Evolutionary conservation across 2,888 invertebrate species (phyloP).

Genomic region (Apodemia duryi): DNA sequence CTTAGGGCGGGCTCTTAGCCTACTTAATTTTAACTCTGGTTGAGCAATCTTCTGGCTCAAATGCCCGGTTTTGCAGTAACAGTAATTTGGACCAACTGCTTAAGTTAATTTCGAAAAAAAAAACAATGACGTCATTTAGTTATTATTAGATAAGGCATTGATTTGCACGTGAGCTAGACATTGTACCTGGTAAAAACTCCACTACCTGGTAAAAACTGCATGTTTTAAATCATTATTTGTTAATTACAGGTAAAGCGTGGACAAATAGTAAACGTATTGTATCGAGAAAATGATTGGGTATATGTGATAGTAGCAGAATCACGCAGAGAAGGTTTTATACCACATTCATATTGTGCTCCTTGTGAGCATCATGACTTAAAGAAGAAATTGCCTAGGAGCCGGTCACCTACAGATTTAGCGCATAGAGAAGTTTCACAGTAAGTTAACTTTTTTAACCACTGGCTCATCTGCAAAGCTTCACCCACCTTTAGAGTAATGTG

Average conservation of each 20-base stretch:
- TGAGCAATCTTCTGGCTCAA: too few relatives aligned
- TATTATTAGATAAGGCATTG: too few relatives aligned
- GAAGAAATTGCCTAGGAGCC: constrained; percentile 90
- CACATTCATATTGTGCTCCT: constrained; percentile 95
- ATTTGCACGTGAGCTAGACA: too few relatives aligned
- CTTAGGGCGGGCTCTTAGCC: too few relatives aligned
- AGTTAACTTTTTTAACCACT: constrained; percentile 35
- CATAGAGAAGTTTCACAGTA: constrained; percentile 81
- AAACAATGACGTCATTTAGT: too few relatives aligned
- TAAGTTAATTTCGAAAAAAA: too few relatives aligned
- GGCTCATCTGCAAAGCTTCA: too few relatives aligned
- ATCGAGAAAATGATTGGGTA: constrained; percentile 98
- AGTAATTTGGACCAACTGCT: too few relatives aligned
- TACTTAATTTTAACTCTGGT: too few relatives aligned
- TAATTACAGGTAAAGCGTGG: constrained; percentile 85
- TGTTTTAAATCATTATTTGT: too few relatives aligned
- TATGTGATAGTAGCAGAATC: constrained; percentile 96
- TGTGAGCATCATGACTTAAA: constrained; percentile 92
- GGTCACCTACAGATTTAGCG: constrained; percentile 75
- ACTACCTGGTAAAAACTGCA: not conserved
- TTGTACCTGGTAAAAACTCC: not conserved
- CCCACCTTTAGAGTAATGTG: too few relatives aligned
- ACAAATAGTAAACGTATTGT: constrained; percentile 95
- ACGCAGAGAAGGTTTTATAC: constrained; percentile 95
- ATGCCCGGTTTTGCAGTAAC: too few relatives aligned